Percentiles rank a stretch among this genome's conserved stretches.
These are phyloP conservation scores for Forpus xanthops DNA, from an alignment of 2,797 vertebrate genomes.

Conservation along the genomic window DNA sequence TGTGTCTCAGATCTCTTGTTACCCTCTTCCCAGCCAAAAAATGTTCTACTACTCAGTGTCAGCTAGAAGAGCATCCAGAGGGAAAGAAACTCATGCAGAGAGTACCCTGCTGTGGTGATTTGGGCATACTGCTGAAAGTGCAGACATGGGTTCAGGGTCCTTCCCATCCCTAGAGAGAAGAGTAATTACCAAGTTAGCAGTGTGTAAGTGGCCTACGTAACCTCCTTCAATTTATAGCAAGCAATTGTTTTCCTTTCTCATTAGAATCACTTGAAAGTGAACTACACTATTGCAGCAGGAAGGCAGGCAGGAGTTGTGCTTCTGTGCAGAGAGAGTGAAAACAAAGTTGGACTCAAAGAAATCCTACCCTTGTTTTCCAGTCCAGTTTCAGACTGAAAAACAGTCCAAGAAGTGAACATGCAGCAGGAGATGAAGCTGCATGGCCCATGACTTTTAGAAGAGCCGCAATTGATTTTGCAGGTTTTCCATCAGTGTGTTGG, in stretches of 20 bases:
- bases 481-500: not conserved
- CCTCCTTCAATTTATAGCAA: not conserved
- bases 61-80: not conserved
- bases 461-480: not conserved
- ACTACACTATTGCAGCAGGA: not conserved
- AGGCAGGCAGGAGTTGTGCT: not conserved
- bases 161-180: not conserved
- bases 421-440: not conserved
- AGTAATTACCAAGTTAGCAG: not conserved
- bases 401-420: not conserved
- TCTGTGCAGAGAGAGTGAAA: not conserved
- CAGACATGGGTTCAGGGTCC: not conserved
- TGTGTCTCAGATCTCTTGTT: not conserved
- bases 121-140: not conserved
- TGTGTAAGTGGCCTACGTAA: not conserved
- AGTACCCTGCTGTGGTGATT: accelerated
- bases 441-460: not conserved
- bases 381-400: not conserved
- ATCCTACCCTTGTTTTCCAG: not conserved
- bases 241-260: not conserved
- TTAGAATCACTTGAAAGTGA: not conserved
- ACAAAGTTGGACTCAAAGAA: not conserved
- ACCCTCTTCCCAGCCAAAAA: not conserved
- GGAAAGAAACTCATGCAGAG: not conserved
- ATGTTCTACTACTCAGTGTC: not conserved